Base-by-base conservation (phyloP, 2,113 vertebrate species). In the Budorcas taxicolor region DNA sequence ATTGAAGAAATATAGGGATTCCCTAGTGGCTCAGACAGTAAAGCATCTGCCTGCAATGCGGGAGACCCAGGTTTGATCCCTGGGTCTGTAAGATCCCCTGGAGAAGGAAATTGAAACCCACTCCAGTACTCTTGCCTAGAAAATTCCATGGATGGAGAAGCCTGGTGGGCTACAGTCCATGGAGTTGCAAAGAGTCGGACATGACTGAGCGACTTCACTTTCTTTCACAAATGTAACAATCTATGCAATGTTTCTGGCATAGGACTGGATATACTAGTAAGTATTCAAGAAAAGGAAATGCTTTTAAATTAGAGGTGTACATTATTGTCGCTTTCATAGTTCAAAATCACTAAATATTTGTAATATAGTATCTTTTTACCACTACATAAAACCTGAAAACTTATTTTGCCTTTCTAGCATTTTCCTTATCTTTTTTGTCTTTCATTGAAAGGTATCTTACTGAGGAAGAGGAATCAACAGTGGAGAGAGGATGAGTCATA, bases 351-450 rank as follows among this genome's bases (percentile, higher is more conserved):
- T 64, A 52, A 71, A 13, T 87, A 36, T 92, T 94, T 60, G 47
- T 33, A 58, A 95, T 62, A 36, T 4, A 64, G 52, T 45, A 52
- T 60, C 53, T 23, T 86, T 85, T 93, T 86, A 40, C 53, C 19
- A 64, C 53, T 85, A 58, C 11, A 86, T 57, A 82, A 88, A 89
- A 88, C 36, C 27, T 8, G n/a, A 74, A 82, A 97, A 74, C 7
- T 81, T 88, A n/a, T 50, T 95, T 91, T 90, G 25, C 43, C 50
- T 89, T 82, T 86, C 55, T 16, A 86, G 36, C 23, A 89, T 87
- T 94, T 93, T 82, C 53, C 76, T 96, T 86, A 71, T 92, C 80
- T 47, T 89, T 95, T 93, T 91, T 88, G 29, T 71, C 80, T 94
- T 87, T 93, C n/a, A 96, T 87, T 57, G 83, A 55, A 58, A 78